Conservation (phyloP, 2,113 vertebrate genomes). For the Catharus minimus region DNA sequence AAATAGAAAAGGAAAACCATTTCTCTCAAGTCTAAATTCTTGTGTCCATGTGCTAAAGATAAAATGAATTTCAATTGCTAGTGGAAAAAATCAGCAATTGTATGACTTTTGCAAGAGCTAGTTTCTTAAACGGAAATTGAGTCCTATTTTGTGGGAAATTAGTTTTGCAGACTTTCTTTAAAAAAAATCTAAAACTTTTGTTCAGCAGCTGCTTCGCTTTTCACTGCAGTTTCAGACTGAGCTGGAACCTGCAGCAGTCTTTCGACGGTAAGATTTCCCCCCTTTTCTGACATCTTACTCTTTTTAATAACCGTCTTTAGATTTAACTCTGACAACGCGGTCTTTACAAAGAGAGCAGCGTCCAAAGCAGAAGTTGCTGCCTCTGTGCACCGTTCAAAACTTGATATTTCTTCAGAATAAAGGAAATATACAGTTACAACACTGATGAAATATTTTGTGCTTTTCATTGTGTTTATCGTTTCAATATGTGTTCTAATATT, state of each 20-base stretch:
- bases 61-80: constrained; percentile 61
- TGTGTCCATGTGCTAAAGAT: constrained; percentile 60
- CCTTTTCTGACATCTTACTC: constrained; percentile 64
- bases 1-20: neutral
- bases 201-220: constrained; percentile 77
- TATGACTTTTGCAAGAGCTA: constrained; percentile 71
- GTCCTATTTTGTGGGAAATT: constrained; percentile 83
- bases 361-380: constrained; percentile 45
- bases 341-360: constrained; percentile 21
- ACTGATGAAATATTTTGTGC: constrained; percentile 66
- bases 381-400: constrained; percentile 48
- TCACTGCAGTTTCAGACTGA: constrained; percentile 73
- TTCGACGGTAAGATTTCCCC: constrained; percentile 75
- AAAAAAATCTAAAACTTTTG: constrained; percentile 76
- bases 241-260: constrained; percentile 71
- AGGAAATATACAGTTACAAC: constrained; percentile 62
- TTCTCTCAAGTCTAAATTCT: constrained; percentile 18
- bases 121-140: constrained; percentile 83
- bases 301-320: constrained; percentile 39
- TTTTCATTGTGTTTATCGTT: constrained; percentile 78
- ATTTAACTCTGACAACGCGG: constrained; percentile 28
- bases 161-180: constrained; percentile 81
- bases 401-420: constrained; percentile 66
- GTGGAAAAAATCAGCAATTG: constrained; percentile 68
- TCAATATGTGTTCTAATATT: constrained; percentile 78